These are phyloP conservation scores for Trachops cirrhosus DNA, from an alignment of 2,797 vertebrate genomes.

Conservation along the genomic window DNA sequence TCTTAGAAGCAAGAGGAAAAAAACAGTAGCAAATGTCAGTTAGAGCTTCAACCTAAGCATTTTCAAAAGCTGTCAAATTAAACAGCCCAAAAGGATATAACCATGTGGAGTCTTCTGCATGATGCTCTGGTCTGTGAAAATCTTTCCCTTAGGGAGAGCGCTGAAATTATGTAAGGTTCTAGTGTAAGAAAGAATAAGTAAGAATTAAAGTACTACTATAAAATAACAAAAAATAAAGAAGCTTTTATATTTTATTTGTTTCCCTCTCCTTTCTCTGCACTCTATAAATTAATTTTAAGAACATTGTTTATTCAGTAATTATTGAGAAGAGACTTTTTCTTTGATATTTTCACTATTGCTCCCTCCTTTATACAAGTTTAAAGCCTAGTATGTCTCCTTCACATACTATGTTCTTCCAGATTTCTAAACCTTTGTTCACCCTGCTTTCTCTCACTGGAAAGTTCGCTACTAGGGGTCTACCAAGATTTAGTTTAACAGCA, in stretches of 20 bases:
- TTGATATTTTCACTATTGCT: neutral
- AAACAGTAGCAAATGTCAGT: neutral
- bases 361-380: neutral
- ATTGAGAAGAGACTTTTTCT: neutral
- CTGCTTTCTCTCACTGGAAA: neutral
- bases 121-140: neutral
- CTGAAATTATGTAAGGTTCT: neutral
- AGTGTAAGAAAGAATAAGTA: neutral
- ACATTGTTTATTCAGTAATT: neutral
- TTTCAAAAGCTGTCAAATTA: slow-evolving; percentile 51
- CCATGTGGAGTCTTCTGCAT: neutral
- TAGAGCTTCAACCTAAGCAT: slow-evolving; percentile 45
- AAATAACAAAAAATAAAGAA: slow-evolving; percentile 17
- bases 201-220: slow-evolving; percentile 31
- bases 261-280: neutral
- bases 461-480: neutral
- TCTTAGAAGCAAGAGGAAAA: slow-evolving; percentile 11
- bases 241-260: neutral
- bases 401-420: neutral
- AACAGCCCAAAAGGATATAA: slow-evolving; percentile 26
- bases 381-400: neutral
- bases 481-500: neutral
- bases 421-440: neutral
- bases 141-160: neutral
- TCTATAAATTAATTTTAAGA: neutral